Evolutionary conservation across 1,140 invertebrate genomes (phyloP), one percentile per base, ranked within the genome.

Genomic region (Pogonomyrmex barbatus): DNA sequence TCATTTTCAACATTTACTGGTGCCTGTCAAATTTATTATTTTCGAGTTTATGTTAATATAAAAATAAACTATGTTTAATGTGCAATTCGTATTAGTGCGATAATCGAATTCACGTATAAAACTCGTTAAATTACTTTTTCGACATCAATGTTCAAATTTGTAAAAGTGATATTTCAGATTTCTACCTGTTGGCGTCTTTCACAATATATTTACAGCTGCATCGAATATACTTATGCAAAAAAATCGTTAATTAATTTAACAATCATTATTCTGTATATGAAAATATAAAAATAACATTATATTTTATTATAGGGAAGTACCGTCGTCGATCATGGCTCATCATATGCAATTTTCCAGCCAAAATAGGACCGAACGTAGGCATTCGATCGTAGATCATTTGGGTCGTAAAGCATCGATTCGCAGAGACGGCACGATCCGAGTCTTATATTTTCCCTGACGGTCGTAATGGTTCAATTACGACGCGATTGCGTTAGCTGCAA

Each of bases 391-490:
- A 83, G 39, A 83, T 83, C 52, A 76, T 62, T 71, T n/a, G 17
- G 47, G 5, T 83, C 70, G 54, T 76, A 62, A 83, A 76, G 58
- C 81, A 83, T 75, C 68, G 52, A 76, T 58, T 68, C 39, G 24
- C 33, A 56, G 78, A 70, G 78, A 47, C 78, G 78, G 65, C 78
- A 52, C 42, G 70, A 47, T 3, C 42, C 65, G 50, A 75, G 81
- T 58, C 70, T 62, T 17, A 60, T 68, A 83, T 83, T 83, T 73
- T 33, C 81, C 42, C 70, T 24, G 42, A 76, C 30, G 58, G 68
- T 83, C n/a, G 81, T 76, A 83, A 83, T 83, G 81, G 81, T 83
- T 83, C 81, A 83, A 83, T 83, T 83, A 83, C 68, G 68, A 83
- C 14, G 81, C 70, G 68, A 76, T 83, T 76, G 81, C 79, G 42